Base-by-base conservation (phyloP, 2,797 vertebrate species). In the Borostomias antarcticus region DNA sequence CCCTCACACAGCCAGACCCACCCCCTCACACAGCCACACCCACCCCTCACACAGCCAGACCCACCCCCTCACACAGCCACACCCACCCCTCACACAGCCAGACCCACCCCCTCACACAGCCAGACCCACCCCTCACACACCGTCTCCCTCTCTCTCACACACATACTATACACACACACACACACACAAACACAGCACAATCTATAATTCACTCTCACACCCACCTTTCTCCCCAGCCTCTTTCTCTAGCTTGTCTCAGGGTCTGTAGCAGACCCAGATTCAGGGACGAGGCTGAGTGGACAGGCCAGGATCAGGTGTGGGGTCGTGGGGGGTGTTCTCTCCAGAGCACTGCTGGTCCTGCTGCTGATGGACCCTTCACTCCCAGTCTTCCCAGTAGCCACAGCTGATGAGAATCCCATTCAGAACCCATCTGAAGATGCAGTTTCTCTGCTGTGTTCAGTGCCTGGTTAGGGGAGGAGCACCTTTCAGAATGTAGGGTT, bases 221-320 rank as follows among this genome's bases (percentile, higher is more conserved):
- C 15, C 19, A n/a, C n/a, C n/a, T n/a, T n/a, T n/a, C n/a, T 7
- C 8, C 35, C 35, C 35, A 37, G 13, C 13, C 1, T 8, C 37
- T 10, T 29, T 25, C 21, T 15, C 13, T 37, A 11, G 35, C 6
- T 1, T 37, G 13, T 11, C 35, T 8, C 35, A 37, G 35, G n/a
- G 23, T 52, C 23, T 25, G 50, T 26, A 50, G 51, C 52, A 62
- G 67, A 69, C 59, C 52, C 52, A 62, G 59, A 69, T 69, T 62
- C 23, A 19, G 40, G 28, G 25, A 35, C 23, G 29, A 35, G 25
- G 23, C 67, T 48, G 26, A 45, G 33, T 4, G 15, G 26, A 30
- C 13, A 21, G 9, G 47, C n/a, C n/a, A n/a, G n/a, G n/a, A n/a
- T n/a, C 30, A n/a, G 37, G n/a, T 9, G 19, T 23, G 17, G 53